A percentile compares a stretch with the other conserved stretches of the same genome.
Conservation (phyloP, 2,888 invertebrate species). For the Lepidonotus clava region DNA sequence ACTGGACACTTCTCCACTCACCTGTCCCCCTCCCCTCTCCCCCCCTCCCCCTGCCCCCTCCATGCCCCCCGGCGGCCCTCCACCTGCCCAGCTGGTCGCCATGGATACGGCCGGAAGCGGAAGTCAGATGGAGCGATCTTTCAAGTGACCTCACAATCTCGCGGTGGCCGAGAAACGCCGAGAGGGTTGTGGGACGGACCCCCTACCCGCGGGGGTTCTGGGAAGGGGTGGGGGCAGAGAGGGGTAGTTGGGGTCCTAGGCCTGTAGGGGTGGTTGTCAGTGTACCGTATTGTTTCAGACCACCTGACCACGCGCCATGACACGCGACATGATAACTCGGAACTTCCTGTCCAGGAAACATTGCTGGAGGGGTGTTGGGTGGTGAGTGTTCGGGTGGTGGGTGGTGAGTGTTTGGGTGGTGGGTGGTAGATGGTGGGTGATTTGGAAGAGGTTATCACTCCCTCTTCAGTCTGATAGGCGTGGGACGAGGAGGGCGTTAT, state of each 20-base stretch:
- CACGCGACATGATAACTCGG: no score
- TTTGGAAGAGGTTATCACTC: no score
- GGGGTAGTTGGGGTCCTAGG: not conserved
- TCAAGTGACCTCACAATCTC: slow-evolving; percentile 14
- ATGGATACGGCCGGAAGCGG: not conserved
- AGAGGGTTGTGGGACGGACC: not conserved
- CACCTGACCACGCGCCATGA: no score
- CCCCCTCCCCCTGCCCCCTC: not conserved
- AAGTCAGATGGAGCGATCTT: not conserved
- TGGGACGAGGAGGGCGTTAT: no score
- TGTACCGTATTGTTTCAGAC: not conserved
- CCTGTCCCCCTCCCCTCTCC: not conserved
- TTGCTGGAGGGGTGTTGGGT: no score
- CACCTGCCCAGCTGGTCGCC: slow-evolving; percentile 6
- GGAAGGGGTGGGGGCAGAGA: not conserved
- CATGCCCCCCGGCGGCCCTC: not conserved
- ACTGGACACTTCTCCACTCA: not conserved
- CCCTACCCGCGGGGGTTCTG: not conserved
- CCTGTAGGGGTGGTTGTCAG: not conserved
- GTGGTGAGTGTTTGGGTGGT: no score
- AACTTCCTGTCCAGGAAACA: no score
- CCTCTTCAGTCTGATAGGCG: no score
- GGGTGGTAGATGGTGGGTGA: no score
- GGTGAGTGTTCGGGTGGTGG: no score
- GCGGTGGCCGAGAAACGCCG: slow-evolving; percentile 15